Base-by-base conservation (phyloP, 2,888 invertebrate genomes). In the Alsophila aescularia region DNA sequence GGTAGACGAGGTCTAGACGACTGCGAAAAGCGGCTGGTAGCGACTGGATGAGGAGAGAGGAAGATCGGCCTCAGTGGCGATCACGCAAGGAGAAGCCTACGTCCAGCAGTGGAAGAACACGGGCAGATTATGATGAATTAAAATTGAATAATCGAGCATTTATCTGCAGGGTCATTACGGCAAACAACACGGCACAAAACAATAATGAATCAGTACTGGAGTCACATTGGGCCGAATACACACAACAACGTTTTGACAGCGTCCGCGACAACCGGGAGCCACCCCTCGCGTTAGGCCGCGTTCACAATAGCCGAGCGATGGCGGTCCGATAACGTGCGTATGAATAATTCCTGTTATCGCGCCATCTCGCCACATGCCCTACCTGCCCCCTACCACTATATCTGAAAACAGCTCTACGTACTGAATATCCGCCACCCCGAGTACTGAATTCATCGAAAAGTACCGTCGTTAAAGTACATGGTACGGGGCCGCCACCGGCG, bases 341-440 rank as follows among this genome's bases (percentile, higher is more conserved):
- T 90, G 91, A 90, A 91, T 91, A 91, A 91, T 90, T 90, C 85
- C 85, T 84, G 80, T 87, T 90, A 91, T 91, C 91, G 88, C 84
- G 66, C 85, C 83, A 91, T 91, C 90, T 90, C 85, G 85, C 91
- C 90, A 89, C 90, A 91, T 90, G 88, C 87, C 88, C 90, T 89
- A 91, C 90, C 90, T 90, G 89, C 81, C 89, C 77, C 73, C 72
- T 88, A 90, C 89, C 83, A 89, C 69, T 81, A 59, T 68, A 74
- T 70, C 73, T 75, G 63, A 70, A 81, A 81, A 76, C 76, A 68
- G 62, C 74, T 62, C 72, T 64, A 70, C 66, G 59, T 65, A 64
- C 66, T 70, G 69, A 80, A 73, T 73, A 65, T 73, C 72, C 67
- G 64, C 73, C 67, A 72, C 69, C 60, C 70, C 64, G 52, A 44